Base-by-base conservation (phyloP, 1,140 invertebrate species). In the Platyura marginata region DNA sequence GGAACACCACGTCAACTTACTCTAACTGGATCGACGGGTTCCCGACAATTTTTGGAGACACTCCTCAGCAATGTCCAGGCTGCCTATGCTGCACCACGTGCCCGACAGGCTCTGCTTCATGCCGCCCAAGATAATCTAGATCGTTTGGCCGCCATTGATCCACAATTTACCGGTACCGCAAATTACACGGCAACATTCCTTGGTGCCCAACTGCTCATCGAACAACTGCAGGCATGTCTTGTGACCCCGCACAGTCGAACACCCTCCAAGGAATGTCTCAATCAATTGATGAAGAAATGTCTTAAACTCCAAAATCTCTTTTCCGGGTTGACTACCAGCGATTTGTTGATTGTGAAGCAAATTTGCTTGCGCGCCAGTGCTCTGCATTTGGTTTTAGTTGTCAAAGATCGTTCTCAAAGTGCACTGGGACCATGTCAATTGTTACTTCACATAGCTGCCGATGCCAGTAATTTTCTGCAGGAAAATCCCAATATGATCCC, bases 131-230 rank as follows among this genome's bases (percentile, higher is more conserved):
- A 76, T 18, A 81, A 86, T 57, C 66, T 87, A 6, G 68, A 71
- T 50, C 68, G 71, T 44, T 56, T 91, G n/a, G 74, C 82, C n/a
- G 76, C 85, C 62, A 82, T 94, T 63, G 89, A 94, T 63, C 69
- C 75, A 16, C 66, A 68, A 15, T 75, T 89, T 53, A 76, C 81
- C 40, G 84, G 88, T 2, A 78, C 85, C 1, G 86, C 88, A 0
- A 77, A 83, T 54, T 93, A 93, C 63, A 78, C 82, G 25, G 76
- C 81, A 22, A 63, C 89, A 19, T 92, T 86, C 49, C 79, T 92
- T 42, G 71, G 72, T 25, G 69, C 68, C 32, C 75, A 78, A 51
- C 57, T 77, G 13, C 65, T 75, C 38, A 60, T 67, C 40, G 55
- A 59, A 39, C 61, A 61, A 37, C 49, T 61, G 44, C 59, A 61